Evolutionary conservation across 2,888 invertebrate genomes (phyloP).

Genomic region (Andrena haemorrhoa): DNA sequence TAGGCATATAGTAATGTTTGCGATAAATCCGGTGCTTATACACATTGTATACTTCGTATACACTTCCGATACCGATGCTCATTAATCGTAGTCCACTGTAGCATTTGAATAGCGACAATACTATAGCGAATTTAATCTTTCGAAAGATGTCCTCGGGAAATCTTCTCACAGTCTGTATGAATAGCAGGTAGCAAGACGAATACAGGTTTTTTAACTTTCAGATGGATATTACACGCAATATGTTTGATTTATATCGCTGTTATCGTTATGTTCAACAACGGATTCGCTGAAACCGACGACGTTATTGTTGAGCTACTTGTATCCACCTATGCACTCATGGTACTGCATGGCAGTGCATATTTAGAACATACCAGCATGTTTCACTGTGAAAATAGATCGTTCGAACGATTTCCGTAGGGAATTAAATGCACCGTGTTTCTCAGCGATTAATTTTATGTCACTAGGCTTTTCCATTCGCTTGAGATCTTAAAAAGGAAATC

Average conservation of each 20-base stretch:
- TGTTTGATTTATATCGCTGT: slow-evolving; percentile 18
- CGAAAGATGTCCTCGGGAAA: neutral
- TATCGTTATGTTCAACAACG: slow-evolving; percentile 15
- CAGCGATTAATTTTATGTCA: slow-evolving; percentile 13
- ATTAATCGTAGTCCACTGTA: neutral
- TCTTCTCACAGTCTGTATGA: neutral
- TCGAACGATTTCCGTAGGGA: slow-evolving; percentile 33
- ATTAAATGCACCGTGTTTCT: slow-evolving; percentile 25
- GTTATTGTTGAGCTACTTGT: slow-evolving; percentile 38
- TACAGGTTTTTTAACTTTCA: neutral
- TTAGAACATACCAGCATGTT: slow-evolving; percentile 45
- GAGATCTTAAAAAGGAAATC: slow-evolving; percentile 3
- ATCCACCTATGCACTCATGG: slow-evolving; percentile 40
- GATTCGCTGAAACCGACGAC: slow-evolving; percentile 21
- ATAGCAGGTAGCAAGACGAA: neutral
- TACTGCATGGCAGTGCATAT: slow-evolving; percentile 51
- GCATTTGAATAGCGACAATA: neutral
- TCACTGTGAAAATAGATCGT: slow-evolving; percentile 35
- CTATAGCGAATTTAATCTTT: neutral
- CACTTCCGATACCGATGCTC: slow-evolving; percentile 42
- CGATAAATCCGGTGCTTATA: slow-evolving; percentile 61
- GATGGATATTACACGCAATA: neutral
- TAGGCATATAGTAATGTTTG: slow-evolving; percentile 35
- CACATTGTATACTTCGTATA: slow-evolving; percentile 41
- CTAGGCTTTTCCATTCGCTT: slow-evolving; percentile 7